A percentile compares a stretch with the other conserved stretches of the same genome.
phyloP scores from a whole-genome alignment of 2,797 vertebrate genomes.

The Characodon lateralis region DNA sequence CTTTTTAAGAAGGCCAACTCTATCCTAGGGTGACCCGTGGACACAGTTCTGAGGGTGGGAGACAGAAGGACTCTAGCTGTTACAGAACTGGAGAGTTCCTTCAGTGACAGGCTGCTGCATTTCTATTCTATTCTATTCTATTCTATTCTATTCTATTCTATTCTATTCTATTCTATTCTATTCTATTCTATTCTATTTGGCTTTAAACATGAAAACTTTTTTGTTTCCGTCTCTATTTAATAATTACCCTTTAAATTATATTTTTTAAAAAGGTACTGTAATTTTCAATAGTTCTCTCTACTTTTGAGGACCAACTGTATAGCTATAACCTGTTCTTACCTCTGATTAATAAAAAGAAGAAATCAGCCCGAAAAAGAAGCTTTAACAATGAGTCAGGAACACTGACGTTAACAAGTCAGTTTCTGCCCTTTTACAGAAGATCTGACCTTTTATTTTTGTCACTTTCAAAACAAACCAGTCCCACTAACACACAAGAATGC shows the following conservation, averaged over 20 bases:
- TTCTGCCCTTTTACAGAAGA: background rate
- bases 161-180: no score
- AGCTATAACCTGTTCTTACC: background rate
- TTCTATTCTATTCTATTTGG: no score
- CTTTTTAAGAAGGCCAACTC: no score
- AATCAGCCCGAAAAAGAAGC: background rate
- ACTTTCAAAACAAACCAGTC: background rate
- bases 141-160: no score
- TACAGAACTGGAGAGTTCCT: no score
- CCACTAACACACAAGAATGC: background rate
- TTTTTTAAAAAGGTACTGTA: background rate
- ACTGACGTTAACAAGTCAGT: background rate
- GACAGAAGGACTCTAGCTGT: no score
- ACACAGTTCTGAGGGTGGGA: no score
- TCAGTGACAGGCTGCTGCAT: no score
- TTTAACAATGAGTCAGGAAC: background rate
- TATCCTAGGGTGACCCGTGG: no score
- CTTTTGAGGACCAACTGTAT: background rate
- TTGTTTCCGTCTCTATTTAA: background rate
- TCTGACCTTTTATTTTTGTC: background rate
- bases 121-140: no score
- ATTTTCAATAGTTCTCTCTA: background rate
- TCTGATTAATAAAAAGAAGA: background rate
- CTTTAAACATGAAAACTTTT: no score
- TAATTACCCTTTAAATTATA: background rate